A percentile compares a stretch with the other conserved stretches of the same genome.
Evolutionary conservation across 2,113 vertebrate species (phyloP).

Genomic region (Grammomys dolichurus): DNA sequence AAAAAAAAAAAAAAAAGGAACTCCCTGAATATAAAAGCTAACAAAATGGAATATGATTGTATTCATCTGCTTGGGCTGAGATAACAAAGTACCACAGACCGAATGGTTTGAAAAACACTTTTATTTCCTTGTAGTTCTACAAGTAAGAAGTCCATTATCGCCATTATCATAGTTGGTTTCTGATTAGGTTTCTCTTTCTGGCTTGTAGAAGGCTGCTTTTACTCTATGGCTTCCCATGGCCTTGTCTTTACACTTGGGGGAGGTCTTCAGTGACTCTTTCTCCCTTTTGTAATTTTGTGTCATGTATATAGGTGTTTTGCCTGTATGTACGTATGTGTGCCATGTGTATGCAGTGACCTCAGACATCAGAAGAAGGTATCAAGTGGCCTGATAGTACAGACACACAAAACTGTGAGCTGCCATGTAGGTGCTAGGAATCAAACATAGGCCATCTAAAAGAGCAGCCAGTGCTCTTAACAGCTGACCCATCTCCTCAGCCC

Average conservation of each 20-base stretch:
- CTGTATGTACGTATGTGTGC: background rate
- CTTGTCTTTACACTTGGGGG: background rate
- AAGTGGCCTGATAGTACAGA: background rate
- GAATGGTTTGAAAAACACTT: background rate
- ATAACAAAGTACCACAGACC: constrained; percentile 18
- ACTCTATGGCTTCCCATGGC: background rate
- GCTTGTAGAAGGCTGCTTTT: background rate
- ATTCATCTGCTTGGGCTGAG: background rate
- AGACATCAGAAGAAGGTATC: background rate
- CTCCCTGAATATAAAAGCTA: background rate
- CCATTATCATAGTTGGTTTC: background rate
- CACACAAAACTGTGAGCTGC: background rate
- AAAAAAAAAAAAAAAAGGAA: background rate
- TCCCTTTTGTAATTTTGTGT: background rate
- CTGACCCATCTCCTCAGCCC: background rate
- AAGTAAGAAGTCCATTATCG: background rate
- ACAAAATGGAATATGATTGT: background rate
- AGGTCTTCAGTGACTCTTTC: background rate
- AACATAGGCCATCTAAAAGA: background rate
- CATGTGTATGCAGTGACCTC: background rate
- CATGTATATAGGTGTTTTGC: background rate
- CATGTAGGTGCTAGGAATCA: background rate
- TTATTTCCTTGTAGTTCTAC: constrained; percentile 13
- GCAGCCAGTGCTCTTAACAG: background rate
- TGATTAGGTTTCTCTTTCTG: background rate